phyloP scores from a whole-genome alignment of 2,888 invertebrate genomes.

The Parnassius glacialis region DNA sequence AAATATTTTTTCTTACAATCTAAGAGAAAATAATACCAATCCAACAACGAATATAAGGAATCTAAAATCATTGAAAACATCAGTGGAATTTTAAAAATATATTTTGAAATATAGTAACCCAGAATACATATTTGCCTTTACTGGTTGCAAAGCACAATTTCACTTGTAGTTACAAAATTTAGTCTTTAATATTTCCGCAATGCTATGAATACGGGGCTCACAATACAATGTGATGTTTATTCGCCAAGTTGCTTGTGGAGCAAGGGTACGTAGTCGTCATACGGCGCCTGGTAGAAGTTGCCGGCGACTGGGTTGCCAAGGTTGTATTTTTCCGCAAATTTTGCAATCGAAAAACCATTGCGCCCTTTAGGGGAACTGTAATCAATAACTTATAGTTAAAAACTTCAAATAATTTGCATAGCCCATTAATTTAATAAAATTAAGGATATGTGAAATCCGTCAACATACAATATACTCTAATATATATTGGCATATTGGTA shows the following conservation, averaged over 20 bases:
- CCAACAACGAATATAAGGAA: neutral
- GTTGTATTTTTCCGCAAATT: constrained; percentile 87
- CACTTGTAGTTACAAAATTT: constrained; percentile 4
- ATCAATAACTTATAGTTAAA: constrained; percentile 15
- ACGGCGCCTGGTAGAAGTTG: constrained; percentile 87
- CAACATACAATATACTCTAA: no score
- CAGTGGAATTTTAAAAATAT: constrained; percentile 1
- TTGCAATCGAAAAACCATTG: constrained; percentile 64
- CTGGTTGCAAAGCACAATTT: no score
- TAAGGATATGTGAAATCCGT: no score
- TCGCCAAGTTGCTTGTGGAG: constrained; percentile 70
- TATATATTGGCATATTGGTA: no score
- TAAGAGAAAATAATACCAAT: no score
- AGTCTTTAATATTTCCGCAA: constrained; percentile 3
- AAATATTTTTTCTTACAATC: no score
- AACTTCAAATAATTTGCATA: no score
- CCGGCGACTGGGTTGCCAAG: constrained; percentile 72
- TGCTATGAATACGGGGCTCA: neutral
- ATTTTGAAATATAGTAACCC: neutral
- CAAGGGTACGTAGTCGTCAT: constrained; percentile 88
- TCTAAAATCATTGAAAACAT: constrained; percentile 17
- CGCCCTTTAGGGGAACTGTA: constrained; percentile 66
- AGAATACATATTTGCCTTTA: constrained; percentile 1
- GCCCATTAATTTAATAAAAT: no score
- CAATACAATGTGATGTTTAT: constrained; percentile 33